These are phyloP conservation scores for Balearica regulorum DNA, from an alignment of 2,797 vertebrate species.

Conservation along the genomic window DNA sequence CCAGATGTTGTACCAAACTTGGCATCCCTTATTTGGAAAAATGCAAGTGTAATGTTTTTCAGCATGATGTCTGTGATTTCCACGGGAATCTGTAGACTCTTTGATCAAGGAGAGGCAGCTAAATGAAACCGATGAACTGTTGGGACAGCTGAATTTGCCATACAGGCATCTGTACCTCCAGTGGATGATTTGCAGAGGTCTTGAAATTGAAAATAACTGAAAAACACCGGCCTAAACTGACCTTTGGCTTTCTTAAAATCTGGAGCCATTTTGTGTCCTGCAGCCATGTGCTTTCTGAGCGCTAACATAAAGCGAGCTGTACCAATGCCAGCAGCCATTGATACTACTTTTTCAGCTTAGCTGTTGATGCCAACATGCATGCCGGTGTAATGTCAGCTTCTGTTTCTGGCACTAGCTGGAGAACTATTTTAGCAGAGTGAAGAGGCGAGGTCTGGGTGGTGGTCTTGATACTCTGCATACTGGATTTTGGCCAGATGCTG, in stretches of 20 bases:
- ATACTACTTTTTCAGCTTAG: not conserved
- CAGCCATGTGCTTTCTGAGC: not conserved
- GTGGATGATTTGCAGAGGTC: not conserved
- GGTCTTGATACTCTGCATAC: constrained; percentile 14
- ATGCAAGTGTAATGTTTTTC: not conserved
- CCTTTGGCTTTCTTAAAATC: constrained; percentile 44
- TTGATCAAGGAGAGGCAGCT: not conserved
- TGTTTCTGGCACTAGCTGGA: constrained; percentile 38
- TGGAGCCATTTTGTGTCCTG: not conserved
- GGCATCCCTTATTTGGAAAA: not conserved
- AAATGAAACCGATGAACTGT: not conserved
- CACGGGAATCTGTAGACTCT: not conserved
- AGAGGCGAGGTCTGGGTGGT: constrained; percentile 21
- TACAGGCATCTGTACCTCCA: not conserved
- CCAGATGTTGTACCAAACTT: not conserved
- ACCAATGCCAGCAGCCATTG: not conserved
- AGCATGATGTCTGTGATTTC: not conserved
- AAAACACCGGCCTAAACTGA: not conserved
- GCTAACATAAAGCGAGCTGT: not conserved
- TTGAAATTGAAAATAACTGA: constrained; percentile 4
- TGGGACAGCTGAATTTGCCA: not conserved
- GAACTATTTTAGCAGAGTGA: constrained; percentile 51
- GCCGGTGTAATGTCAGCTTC: constrained; percentile 32
- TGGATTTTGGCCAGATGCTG: constrained; percentile 44
- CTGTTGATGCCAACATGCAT: constrained; percentile 19